A percentile compares a stretch with the other conserved stretches of the same genome.
phyloP scores from a whole-genome alignment of 2,888 invertebrate species.

The Digitonthophagus gazella region DNA sequence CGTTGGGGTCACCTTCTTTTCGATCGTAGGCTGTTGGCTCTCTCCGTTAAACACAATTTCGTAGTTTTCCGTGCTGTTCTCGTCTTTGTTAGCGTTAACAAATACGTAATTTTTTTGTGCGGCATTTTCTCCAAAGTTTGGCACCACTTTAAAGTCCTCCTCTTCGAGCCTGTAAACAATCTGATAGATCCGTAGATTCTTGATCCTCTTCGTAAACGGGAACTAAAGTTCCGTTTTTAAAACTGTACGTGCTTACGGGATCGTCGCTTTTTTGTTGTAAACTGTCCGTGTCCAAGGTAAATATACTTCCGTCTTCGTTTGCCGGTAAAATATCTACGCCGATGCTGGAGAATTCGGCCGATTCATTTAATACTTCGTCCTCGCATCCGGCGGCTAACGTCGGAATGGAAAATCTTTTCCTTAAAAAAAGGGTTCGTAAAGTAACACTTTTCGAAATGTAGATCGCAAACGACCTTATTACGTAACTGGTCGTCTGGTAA shows the following conservation, averaged over 20 bases:
- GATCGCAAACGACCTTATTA: constrained; percentile 61
- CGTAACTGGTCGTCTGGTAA: constrained; percentile 59
- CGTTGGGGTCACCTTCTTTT: background rate
- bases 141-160: constrained; percentile 21
- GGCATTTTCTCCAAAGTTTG: constrained; percentile 10
- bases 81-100: constrained; percentile 18
- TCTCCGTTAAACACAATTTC: constrained; percentile 28
- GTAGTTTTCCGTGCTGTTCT: constrained; percentile 20
- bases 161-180: constrained; percentile 24
- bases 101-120: constrained; percentile 20
- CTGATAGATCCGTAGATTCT: constrained; percentile 20
- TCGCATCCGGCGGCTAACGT: constrained; percentile 49
- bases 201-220: constrained; percentile 33
- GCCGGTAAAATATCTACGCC: constrained; percentile 44
- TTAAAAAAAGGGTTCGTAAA: constrained; percentile 55
- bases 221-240: constrained; percentile 43
- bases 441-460: constrained; percentile 60
- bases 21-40: constrained; percentile 5
- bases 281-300: constrained; percentile 44
- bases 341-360: constrained; percentile 33
- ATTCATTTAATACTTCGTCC: constrained; percentile 20
- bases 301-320: constrained; percentile 45
- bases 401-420: no score
- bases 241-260: constrained; percentile 39
- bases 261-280: constrained; percentile 38